These are phyloP conservation scores for Harpagus bidentatus DNA, from an alignment of 2,113 vertebrate species.

Conservation along the genomic window DNA sequence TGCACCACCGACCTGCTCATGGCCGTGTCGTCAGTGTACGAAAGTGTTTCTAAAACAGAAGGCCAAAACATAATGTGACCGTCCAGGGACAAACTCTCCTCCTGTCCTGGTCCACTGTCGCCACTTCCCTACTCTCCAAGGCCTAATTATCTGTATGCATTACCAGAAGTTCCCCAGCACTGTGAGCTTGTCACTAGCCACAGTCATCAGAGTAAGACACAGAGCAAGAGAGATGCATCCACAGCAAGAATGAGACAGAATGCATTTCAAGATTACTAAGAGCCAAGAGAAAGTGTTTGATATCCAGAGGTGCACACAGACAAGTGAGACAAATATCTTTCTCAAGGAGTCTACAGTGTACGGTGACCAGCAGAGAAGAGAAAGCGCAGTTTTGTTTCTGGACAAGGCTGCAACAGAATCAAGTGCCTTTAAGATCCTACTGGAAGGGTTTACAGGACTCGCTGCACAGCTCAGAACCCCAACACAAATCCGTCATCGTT, in stretches of 20 bases:
- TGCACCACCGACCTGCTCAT: slow-evolving; percentile 92
- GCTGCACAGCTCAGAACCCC: background rate
- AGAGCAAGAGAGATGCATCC: background rate
- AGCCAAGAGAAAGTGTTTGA: background rate
- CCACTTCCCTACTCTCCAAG: background rate
- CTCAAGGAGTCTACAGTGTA: background rate
- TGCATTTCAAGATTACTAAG: background rate
- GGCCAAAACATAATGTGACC: background rate
- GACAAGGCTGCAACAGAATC: background rate
- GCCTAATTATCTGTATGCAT: accelerated
- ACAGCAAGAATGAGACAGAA: background rate
- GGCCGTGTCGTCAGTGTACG: slow-evolving; percentile 94
- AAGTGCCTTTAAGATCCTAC: background rate
- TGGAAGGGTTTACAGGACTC: no score
- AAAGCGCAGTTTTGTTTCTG: background rate
- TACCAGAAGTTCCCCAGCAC: background rate
- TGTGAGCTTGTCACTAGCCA: no score
- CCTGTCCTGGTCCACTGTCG: background rate
- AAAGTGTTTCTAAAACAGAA: slow-evolving; percentile 75
- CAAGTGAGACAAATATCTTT: background rate
- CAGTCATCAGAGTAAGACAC: background rate
- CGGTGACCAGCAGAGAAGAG: background rate
- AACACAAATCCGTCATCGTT: accelerated
- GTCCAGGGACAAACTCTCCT: background rate
- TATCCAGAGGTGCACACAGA: accelerated